Evolutionary conservation across 2,888 invertebrate species (phyloP).

Genomic region (Lasioglossum calceatum): DNA sequence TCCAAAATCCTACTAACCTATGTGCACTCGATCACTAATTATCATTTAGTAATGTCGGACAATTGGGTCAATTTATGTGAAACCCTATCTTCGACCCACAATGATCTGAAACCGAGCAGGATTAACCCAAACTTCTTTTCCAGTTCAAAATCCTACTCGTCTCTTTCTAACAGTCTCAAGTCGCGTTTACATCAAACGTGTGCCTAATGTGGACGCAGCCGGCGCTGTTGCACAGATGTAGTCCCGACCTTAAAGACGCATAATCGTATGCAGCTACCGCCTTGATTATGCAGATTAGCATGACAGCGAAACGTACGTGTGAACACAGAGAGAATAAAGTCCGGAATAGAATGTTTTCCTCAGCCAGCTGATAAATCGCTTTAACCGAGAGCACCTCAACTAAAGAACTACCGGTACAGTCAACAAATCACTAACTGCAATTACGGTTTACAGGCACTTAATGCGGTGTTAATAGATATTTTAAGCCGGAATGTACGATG

Average conservation of each 20-base stretch:
- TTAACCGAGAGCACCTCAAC: not conserved
- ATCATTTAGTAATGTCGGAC: too few relatives aligned
- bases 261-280: constrained; percentile 3
- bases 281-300: constrained; percentile 15
- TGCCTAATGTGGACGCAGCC: not conserved
- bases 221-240: constrained; percentile 1
- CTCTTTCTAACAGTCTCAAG: not conserved
- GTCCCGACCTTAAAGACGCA: not conserved
- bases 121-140: too few relatives aligned
- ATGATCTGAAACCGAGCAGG: too few relatives aligned
- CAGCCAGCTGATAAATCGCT: not conserved
- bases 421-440: constrained; percentile 3
- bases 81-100: too few relatives aligned
- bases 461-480: constrained; percentile 7
- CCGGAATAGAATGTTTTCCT: constrained; percentile 11
- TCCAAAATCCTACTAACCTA: too few relatives aligned
- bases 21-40: too few relatives aligned
- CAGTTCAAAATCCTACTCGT: too few relatives aligned
- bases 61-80: too few relatives aligned
- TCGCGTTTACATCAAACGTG: not conserved
- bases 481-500: not conserved
- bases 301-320: constrained; percentile 16
- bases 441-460: not conserved
- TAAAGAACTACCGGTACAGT: not conserved
- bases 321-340: constrained; percentile 13